Evolutionary conservation across 2,888 invertebrate genomes (phyloP), one percentile per base, ranked within the genome.

Genomic region (Iselma pallidipennis): DNA sequence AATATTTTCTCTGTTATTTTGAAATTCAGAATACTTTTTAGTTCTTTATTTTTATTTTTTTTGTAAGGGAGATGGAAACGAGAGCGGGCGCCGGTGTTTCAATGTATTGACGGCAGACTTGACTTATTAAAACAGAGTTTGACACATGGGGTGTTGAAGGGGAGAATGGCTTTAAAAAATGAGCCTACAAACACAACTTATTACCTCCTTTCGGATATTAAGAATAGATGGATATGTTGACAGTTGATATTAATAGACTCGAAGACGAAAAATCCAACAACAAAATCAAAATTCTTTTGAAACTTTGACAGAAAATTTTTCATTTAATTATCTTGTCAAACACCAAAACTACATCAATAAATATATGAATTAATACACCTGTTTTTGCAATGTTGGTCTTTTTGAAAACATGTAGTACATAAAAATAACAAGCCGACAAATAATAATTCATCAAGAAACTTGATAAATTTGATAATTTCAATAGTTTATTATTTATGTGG

Each of bases 101-200:
- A 57, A 62, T 66, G 66, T 71, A 76, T 78, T 76, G 76, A 75
- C 76, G 76, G 65, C 60, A 57, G 71, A 67, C 69, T 74, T 75
- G 79, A 80, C 78, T 81, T 80, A 81, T 81, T 81, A 80, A 76
- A 74, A 67, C 66, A 70, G 75, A 75, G 75, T 77, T 80, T 79
- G 80, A 81, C 80, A 80, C 78, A 81, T 81, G 80, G 80, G 79
- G 78, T 78, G 78, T 71, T 73, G 75, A 77, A 77, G 65, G 75
- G 75, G 72, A 68, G 62, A 58, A 4, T 21, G 73, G 74, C 76
- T 73, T 75, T 78, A 78, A 79, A 79, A 78, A 79, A 79, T 78
- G 77, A 78, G 76, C 75, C 74, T 75, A 74, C 76, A 76, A 78
- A 78, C 76, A 75, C 67, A 69, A 50, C 48, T 48, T 57, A 65